Percentiles rank a stretch among this genome's conserved stretches.
Evolutionary conservation across 1,140 invertebrate species (phyloP).

Genomic region (Sminthurinus signatus): DNA sequence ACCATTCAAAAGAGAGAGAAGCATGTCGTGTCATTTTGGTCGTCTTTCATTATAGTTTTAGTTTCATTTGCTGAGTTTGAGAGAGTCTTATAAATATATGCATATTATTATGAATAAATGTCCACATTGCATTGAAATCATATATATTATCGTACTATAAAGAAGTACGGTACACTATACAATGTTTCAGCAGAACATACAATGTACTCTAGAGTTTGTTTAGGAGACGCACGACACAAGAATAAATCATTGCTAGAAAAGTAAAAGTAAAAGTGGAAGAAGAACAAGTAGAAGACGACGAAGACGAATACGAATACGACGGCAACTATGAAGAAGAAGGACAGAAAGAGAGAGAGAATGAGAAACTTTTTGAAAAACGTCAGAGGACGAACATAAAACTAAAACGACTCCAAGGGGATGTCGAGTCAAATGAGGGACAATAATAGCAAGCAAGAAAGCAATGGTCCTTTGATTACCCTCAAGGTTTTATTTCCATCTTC

Average conservation of each 20-base stretch:
- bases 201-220: too few relatives aligned
- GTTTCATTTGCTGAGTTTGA: too few relatives aligned
- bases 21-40: too few relatives aligned
- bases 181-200: too few relatives aligned
- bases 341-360: neutral
- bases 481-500: constrained; percentile 22
- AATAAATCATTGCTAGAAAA: constrained; percentile 2
- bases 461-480: constrained; percentile 31
- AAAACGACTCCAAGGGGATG: constrained; percentile 13
- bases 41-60: too few relatives aligned
- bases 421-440: constrained; percentile 22
- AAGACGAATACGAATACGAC: constrained; percentile 5
- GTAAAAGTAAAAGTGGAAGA: constrained; percentile 12
- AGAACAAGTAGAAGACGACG: constrained; percentile 12
- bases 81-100: too few relatives aligned
- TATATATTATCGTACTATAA: too few relatives aligned
- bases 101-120: too few relatives aligned
- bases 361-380: constrained; percentile 20
- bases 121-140: too few relatives aligned
- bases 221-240: neutral
- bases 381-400: constrained; percentile 11
- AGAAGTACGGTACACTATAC: too few relatives aligned
- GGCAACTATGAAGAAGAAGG: neutral
- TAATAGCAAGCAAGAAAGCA: constrained; percentile 27
- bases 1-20: too few relatives aligned